Conservation (phyloP, 2,113 vertebrate species). For the Myotis brandtii region DNA sequence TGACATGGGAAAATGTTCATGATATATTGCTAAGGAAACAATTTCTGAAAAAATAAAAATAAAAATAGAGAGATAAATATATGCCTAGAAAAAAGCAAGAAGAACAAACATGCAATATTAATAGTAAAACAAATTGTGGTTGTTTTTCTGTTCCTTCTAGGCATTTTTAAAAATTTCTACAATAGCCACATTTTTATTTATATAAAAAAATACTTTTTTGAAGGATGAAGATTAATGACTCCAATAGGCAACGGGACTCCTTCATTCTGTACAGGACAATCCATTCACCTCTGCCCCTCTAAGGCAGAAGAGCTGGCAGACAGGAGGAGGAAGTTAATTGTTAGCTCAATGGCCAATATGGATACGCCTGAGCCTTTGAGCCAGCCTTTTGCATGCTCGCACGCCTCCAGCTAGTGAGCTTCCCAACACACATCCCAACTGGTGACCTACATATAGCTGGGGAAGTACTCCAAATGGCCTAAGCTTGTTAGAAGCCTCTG, state of each 20-base stretch:
- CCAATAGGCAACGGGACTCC: background rate
- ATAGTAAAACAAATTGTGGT: constrained; percentile 4
- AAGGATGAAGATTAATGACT: background rate
- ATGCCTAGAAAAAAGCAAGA: background rate
- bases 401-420: background rate
- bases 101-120: constrained; percentile 20
- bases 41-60: background rate
- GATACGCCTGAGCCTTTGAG: fast-evolving
- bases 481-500: background rate
- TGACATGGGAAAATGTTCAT: constrained; percentile 60
- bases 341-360: background rate
- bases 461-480: background rate
- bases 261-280: background rate
- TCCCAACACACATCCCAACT: background rate
- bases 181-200: background rate
- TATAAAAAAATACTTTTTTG: background rate
- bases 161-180: constrained; percentile 43
- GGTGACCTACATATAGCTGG: background rate
- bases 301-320: background rate
- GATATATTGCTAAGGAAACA: constrained; percentile 52
- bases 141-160: background rate
- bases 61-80: background rate
- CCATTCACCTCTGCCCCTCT: background rate
- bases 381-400: background rate
- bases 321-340: background rate